Evolutionary conservation across 1,140 invertebrate species (phyloP), one percentile per base, ranked within the genome.

Genomic region (Armadillidium nasatum): DNA sequence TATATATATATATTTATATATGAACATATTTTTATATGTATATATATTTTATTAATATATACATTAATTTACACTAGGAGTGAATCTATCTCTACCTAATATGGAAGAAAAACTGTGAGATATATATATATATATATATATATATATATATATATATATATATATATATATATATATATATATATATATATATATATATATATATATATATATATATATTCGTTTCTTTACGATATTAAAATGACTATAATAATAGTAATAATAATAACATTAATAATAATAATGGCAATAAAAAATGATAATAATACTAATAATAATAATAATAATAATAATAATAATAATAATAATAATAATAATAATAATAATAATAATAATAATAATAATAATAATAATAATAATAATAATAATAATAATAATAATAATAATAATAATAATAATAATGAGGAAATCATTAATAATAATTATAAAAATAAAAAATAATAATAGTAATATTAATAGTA

Each of bases 81-180:
- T 33, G 33, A 33, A 33, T 33, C 33, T 33, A 33, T 33, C 33
- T 33, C 33, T 33, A 33, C 33, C 33, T 33, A 33, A 33, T 33
- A 33, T 33, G 33, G 33, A 33, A 33, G 33, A 33, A 33, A 33
- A 33, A 33, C 33, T 33, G 33, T 33, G 33, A 33, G 6, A 1
- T 60, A 19, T 15, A 50, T 50, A 10, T 60, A 60, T 15, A 60
- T 13, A 15, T 60, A 50, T 60, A 60, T 60, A 60, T 60, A 60
- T 60, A 60, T 60, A 60, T 60, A 60, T 60, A 60, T 60, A 60
- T 60, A 4, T 60, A 60, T 60, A 60, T 60, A 60, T 60, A 50
- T 60, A 60, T 4, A 60, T 60, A 60, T 60, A 60, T 60, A 60
- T 50, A 60, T 60, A 33, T 33, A 33, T 33, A 60, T 60, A 15